A percentile compares a stretch with the other conserved stretches of the same genome.
Evolutionary conservation across 2,888 invertebrate genomes (phyloP).

Genomic region (Nomada goodeniana): DNA sequence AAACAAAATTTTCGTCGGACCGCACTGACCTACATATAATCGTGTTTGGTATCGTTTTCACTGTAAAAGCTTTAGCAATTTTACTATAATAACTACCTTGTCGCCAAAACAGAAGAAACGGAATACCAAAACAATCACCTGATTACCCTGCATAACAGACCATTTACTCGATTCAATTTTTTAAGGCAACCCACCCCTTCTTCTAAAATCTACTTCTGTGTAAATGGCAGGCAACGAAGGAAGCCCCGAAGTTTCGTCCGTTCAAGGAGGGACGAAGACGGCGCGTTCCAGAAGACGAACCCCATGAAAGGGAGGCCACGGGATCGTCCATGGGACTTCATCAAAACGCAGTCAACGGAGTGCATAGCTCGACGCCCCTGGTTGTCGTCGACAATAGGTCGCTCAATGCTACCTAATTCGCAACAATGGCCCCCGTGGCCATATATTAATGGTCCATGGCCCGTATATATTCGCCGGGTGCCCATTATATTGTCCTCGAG

Average conservation of each 20-base stretch:
- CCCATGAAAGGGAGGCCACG: background rate
- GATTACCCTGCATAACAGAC: too few species aligned
- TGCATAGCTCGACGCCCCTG: conserved; percentile 36
- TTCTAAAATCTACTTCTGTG: too few species aligned
- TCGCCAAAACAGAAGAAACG: too few species aligned
- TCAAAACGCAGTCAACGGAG: conserved; percentile 48
- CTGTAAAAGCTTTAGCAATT: too few species aligned
- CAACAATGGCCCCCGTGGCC: conserved; percentile 79
- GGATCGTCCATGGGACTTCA: conserved; percentile 25
- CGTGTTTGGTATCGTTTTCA: too few species aligned
- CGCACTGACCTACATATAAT: too few species aligned
- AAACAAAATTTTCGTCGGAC: too few species aligned
- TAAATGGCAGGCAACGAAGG: background rate
- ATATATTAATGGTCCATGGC: conserved; percentile 80
- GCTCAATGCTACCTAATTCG: conserved; percentile 81
- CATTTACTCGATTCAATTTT: too few species aligned
- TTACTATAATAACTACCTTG: too few species aligned
- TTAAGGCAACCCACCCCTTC: background rate
- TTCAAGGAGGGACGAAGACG: background rate
- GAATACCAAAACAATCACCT: too few species aligned
- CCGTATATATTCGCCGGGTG: conserved; percentile 60
- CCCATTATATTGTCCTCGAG: conserved; percentile 62
- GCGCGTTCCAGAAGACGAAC: background rate
- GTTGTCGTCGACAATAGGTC: conserved; percentile 77
- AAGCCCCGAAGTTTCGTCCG: background rate